Conservation (phyloP, 2,113 vertebrate species). For the Athene cunicularia region DNA sequence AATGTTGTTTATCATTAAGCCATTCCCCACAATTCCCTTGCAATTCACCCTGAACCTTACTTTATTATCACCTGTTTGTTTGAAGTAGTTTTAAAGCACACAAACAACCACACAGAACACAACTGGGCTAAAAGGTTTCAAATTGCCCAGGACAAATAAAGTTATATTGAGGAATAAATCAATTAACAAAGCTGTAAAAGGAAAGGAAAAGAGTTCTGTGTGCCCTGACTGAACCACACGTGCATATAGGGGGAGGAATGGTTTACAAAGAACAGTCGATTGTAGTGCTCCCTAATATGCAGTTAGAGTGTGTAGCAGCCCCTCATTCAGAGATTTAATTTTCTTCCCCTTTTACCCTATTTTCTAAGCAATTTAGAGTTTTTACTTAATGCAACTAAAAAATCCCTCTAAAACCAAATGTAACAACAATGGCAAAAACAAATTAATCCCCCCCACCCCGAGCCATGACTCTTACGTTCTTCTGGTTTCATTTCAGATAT, state of each 20-base stretch:
- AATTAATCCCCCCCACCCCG: rapidly evolving
- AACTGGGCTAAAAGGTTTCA: not conserved
- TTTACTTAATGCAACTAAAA: not conserved
- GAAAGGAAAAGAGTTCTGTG: not conserved
- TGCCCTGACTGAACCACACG: not conserved
- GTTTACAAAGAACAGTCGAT: not conserved
- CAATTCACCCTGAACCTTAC: not conserved
- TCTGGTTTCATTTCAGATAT: conserved; percentile 95
- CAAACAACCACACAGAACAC: not conserved
- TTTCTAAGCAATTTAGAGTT: not conserved
- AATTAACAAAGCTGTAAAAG: not conserved
- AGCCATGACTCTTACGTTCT: conserved; percentile 83
- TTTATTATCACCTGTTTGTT: not conserved
- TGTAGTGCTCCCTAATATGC: not conserved
- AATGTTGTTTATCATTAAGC: not conserved
- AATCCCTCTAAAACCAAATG: not conserved
- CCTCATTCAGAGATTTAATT: not conserved
- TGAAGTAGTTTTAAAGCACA: not conserved
- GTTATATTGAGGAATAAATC: not conserved
- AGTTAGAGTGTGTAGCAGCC: not conserved
- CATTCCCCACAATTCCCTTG: not conserved
- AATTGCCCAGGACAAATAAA: not conserved
- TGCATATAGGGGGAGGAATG: not conserved
- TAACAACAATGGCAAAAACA: not conserved
- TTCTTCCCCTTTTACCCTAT: not conserved